A percentile compares a stretch with the other conserved stretches of the same genome.
These are phyloP conservation scores for Sitobion miscanthi DNA, from an alignment of 1,140 invertebrate genomes.

Conservation along the genomic window DNA sequence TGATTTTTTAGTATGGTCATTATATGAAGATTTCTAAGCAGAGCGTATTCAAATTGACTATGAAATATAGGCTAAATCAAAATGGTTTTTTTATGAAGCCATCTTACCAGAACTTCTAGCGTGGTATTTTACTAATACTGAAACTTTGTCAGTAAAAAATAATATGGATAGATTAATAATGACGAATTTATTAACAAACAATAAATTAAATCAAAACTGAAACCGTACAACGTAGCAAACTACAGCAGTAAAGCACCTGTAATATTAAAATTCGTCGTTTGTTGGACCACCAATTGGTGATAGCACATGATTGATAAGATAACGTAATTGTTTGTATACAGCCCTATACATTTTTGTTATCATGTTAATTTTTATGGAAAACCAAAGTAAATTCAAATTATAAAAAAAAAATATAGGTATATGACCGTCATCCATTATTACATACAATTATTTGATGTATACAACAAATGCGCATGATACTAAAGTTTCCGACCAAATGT, in stretches of 20 bases:
- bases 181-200: background rate
- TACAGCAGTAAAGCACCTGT: too few relatives aligned
- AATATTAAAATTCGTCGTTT: background rate
- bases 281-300: slow-evolving; percentile 12
- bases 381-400: too few relatives aligned
- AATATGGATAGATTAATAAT: background rate
- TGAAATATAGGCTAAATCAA: slow-evolving; percentile 2
- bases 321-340: background rate
- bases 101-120: slow-evolving; percentile 1
- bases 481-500: too few relatives aligned
- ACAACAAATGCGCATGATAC: too few relatives aligned
- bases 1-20: slow-evolving; percentile 9
- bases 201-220: background rate
- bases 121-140: background rate
- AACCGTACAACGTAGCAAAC: background rate
- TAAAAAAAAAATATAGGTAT: too few relatives aligned
- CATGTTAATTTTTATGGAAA: too few relatives aligned
- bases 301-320: slow-evolving; percentile 18
- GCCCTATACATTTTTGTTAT: too few relatives aligned
- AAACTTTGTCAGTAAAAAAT: background rate
- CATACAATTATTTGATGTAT: too few relatives aligned
- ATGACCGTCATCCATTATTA: too few relatives aligned
- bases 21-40: background rate
- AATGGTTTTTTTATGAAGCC: slow-evolving; percentile 11
- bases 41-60: slow-evolving; percentile 11